A percentile compares a stretch with the other conserved stretches of the same genome.
phyloP scores from a whole-genome alignment of 2,797 vertebrate genomes.

The Cyprinodon diabolis region DNA sequence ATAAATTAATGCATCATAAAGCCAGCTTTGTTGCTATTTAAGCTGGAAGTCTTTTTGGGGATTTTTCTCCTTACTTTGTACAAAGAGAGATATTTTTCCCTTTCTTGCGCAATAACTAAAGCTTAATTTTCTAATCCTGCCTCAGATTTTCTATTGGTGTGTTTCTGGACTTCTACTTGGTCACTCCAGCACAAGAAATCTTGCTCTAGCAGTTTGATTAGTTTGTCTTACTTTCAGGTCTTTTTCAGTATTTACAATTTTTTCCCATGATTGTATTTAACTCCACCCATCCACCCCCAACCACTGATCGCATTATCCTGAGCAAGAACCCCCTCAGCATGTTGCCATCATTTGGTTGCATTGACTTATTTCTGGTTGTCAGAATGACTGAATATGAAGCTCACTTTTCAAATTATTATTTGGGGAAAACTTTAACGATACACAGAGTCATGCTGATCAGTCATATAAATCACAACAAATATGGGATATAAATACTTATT shows the following conservation, averaged over 20 bases:
- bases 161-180: neutral
- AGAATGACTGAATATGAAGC: neutral
- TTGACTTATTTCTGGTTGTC: neutral
- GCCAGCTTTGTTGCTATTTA: neutral
- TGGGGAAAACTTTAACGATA: neutral
- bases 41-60: neutral
- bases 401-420: neutral
- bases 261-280: neutral
- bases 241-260: neutral
- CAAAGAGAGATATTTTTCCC: neutral
- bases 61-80: neutral
- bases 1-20: neutral
- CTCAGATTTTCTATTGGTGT: neutral
- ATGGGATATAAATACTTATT: neutral
- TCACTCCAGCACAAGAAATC: neutral
- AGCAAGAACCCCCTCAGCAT: neutral
- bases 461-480: neutral
- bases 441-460: neutral
- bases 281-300: neutral
- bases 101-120: neutral
- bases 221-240: neutral
- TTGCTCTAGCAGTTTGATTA: neutral
- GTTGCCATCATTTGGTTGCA: neutral
- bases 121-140: neutral
- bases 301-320: neutral